Evolutionary conservation across 2,888 invertebrate genomes (phyloP), one percentile per base, ranked within the genome.

Genomic region (Sialis lutaria): DNA sequence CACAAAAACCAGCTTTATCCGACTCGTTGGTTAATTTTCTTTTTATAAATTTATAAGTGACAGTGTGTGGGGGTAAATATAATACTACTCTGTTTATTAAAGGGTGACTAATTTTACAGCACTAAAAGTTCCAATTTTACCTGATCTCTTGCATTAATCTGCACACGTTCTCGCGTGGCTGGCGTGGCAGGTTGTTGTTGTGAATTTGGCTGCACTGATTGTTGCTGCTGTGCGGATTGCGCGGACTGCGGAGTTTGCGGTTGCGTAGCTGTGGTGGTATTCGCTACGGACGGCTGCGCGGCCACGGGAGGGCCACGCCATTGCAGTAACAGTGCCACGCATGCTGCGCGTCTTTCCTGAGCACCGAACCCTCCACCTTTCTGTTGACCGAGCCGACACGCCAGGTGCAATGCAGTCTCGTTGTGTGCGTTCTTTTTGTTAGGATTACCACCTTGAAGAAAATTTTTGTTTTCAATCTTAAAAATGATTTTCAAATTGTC

Each of bases 351-450:
- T 10, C 75, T 56, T 55, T 74, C 74, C 55, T 73, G 71, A 1
- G 72, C 71, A 50, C 67, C 67, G 54, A 67, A 64, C 33, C 65
- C 65, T 22, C 22, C 22, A 4, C 53, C 51, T 31, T 59, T 56
- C 13, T 45, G 47, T 48, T 63, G 62, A 43, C 63, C 61, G 51
- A 71, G 60, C 49, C 69, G 68, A 55, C 79, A 79, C 33, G 77
- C 73, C 53, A 72, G 67, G 58, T 79, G 79, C 49, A 80, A 61
- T 6, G 74, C 71, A 1, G 75, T 76, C 58, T 79, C 77, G 56
- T 78, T 76, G 42, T 66, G 62, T 12, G 66, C 70, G 59, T 80
- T 80, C 50, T 71, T 72, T 61, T 79, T 79, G 61, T 79, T 80
- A 13, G 79, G 79, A 60, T 80, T 79, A 6, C 79, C 79, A 33